Conservation (phyloP, 2,797 vertebrate genomes). For the Chiloscyllium punctatum region DNA sequence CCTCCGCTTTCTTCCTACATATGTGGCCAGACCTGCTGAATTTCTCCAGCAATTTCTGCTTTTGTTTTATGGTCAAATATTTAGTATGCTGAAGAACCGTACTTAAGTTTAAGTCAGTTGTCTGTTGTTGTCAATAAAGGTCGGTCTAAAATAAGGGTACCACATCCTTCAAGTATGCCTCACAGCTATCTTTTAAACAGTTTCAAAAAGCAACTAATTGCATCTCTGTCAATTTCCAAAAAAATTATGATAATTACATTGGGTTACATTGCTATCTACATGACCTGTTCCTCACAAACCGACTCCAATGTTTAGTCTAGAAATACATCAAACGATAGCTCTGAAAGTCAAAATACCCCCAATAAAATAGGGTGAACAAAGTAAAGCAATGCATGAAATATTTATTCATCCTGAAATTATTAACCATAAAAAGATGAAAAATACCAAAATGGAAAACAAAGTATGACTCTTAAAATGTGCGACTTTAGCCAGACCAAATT, state of each 20-base stretch:
- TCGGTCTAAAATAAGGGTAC: neutral
- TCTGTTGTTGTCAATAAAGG: neutral
- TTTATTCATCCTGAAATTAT: neutral
- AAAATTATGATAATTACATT: neutral
- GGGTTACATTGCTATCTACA: neutral
- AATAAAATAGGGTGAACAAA: neutral
- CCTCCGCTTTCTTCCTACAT: too few species aligned
- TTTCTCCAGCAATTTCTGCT: too few species aligned
- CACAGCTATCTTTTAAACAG: neutral
- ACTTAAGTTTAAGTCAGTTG: neutral
- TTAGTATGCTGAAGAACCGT: neutral
- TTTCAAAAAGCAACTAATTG: neutral
- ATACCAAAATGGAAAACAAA: neutral
- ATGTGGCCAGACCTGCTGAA: too few species aligned
- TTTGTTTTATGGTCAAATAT: too few species aligned
- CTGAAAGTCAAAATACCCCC: neutral
- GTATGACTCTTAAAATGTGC: neutral
- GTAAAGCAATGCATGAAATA: neutral
- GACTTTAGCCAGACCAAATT: neutral
- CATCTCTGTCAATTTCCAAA: neutral
- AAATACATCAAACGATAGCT: neutral
- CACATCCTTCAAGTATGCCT: neutral
- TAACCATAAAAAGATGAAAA: neutral
- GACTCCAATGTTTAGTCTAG: neutral
- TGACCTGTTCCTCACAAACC: neutral